Percentiles rank a stretch among this genome's conserved stretches.
These are phyloP conservation scores for Rhegmatorhina hoffmannsi DNA, from an alignment of 2,113 vertebrate genomes.

Conservation along the genomic window DNA sequence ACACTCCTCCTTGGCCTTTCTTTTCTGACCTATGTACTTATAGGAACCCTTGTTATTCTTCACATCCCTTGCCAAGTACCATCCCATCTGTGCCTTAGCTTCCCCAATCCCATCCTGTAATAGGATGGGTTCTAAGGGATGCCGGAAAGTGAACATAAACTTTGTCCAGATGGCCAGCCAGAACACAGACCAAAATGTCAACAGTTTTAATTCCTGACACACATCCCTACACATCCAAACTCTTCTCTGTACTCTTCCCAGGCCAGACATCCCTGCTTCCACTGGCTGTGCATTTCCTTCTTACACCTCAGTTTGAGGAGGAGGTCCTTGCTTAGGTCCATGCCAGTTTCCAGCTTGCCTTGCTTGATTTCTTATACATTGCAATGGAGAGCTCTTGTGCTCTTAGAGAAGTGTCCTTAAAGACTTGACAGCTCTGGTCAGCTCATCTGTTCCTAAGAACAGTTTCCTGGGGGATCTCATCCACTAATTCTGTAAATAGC, in stretches of 20 bases:
- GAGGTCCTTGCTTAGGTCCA: background rate
- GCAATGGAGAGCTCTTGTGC: background rate
- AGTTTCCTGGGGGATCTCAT: background rate
- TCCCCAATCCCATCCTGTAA: background rate
- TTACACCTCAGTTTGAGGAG: background rate
- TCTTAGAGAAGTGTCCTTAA: background rate
- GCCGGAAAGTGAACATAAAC: no score
- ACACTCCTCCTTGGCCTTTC: background rate
- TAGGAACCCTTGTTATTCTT: background rate
- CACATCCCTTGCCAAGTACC: background rate
- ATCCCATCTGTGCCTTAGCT: background rate
- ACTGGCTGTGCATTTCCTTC: background rate
- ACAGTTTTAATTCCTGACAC: no score
- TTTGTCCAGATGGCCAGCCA: no score
- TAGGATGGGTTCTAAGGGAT: no score
- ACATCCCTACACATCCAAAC: background rate
- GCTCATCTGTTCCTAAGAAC: background rate
- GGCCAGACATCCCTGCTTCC: background rate
- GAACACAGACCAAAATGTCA: no score
- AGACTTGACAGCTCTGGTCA: background rate
- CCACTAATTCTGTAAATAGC: background rate
- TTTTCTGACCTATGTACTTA: background rate
- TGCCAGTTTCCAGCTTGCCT: background rate
- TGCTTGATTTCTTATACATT: background rate
- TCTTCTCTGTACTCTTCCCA: background rate